Conservation (phyloP, 2,888 invertebrate species). For the Heterodera filipjevi region DNA sequence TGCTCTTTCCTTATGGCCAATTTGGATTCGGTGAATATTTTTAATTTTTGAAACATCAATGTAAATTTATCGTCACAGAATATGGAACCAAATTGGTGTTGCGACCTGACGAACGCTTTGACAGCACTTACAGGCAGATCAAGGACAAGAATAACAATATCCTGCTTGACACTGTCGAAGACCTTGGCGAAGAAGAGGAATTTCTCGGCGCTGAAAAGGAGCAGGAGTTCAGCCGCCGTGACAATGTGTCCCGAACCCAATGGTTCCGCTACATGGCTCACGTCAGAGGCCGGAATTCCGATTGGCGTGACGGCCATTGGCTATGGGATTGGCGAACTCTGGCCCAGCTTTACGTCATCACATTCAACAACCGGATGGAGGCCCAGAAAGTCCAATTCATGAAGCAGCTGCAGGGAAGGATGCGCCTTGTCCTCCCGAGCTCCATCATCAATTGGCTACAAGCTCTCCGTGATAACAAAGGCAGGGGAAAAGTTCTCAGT, state of each 20-base stretch:
- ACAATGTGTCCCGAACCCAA: not conserved
- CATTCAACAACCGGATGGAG: constrained; percentile 5
- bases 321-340: constrained; percentile 8
- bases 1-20: not conserved
- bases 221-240: not conserved
- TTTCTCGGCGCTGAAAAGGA: not conserved
- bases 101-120: not conserved
- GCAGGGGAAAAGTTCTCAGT: not conserved
- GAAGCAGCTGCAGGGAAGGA: constrained; percentile 4
- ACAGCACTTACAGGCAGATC: not conserved
- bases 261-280: constrained; percentile 5
- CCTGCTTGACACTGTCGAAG: not conserved
- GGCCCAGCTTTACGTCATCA: constrained; percentile 14
- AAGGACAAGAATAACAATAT: not conserved
- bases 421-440: not conserved
- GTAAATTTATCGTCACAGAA: not conserved
- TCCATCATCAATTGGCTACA: not conserved
- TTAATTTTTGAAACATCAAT: not conserved
- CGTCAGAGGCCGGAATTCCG: not conserved
- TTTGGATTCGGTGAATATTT: not conserved
- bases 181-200: not conserved
- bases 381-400: constrained; percentile 17
- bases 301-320: not conserved
- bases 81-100: constrained; percentile 6
- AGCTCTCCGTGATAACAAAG: not conserved